phyloP scores from a whole-genome alignment of 2,113 vertebrate genomes.

The Gavia stellata region DNA sequence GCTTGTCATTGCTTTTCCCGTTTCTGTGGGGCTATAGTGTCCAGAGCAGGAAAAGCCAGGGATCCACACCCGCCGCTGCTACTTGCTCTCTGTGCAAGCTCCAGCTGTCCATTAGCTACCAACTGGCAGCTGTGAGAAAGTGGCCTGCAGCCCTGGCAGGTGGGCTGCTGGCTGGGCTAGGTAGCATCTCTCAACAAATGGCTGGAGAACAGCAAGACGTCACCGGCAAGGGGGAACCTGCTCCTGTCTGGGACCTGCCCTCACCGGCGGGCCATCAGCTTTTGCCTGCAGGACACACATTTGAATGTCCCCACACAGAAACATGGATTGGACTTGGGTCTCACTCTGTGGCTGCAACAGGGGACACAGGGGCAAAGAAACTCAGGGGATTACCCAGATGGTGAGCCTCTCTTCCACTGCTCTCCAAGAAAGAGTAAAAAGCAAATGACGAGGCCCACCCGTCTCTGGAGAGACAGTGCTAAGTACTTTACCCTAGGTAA shows the following conservation, averaged over 20 bases:
- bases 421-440: neutral
- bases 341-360: neutral
- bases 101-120: neutral
- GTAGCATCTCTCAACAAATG: neutral
- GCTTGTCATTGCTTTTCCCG: neutral
- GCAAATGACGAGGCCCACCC: neutral
- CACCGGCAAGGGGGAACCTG: rapidly evolving
- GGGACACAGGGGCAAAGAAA: neutral
- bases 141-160: neutral
- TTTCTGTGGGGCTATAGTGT: neutral
- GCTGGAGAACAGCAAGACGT: neutral
- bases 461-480: neutral
- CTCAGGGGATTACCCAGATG: neutral
- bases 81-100: neutral
- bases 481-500: neutral
- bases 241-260: neutral
- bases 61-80: neutral
- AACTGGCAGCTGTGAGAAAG: neutral
- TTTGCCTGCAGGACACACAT: neutral
- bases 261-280: neutral
- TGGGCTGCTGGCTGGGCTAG: neutral
- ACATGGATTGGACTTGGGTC: rapidly evolving
- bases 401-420: neutral
- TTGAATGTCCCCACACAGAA: neutral
- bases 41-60: neutral